Base-by-base conservation (phyloP, 2,797 vertebrate genomes). In the Mormyrops attenuatus region DNA sequence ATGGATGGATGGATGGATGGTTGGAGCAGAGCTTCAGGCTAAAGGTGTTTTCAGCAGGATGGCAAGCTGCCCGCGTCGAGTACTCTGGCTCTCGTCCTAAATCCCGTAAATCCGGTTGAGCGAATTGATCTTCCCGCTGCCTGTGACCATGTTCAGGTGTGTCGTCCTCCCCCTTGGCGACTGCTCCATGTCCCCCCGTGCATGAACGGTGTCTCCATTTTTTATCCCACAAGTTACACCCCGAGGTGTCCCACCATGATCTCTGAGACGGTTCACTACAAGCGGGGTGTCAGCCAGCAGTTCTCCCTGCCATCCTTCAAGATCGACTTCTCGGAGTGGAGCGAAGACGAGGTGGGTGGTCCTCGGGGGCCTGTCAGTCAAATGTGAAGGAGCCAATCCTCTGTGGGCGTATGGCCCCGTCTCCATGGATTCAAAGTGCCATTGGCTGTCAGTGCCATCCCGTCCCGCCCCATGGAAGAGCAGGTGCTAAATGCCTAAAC, bases 261-360 rank as follows among this genome's bases (percentile, higher is more conserved):
- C 77, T 99, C 99, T 0, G 98, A 99, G 93, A 99, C 98, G 0
- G 96, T 98, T n/a, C 98, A 99, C 93, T 99, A 98, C 93, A 99
- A 99, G 93, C 95, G 98, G 80, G 99, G 98, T 1, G 97, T 99
- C 89, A 98, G 96, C 97, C 99, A 99, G 93, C 98, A 99, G 89
- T 99, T 99, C 95, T 98, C 98, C 44, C 95, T 99, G 95, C 97
- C 98, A 0, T 97, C 97, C 89, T 99, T 99, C 96, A 99, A 98
- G 96, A 98, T 99, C 0, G 97, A 98, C 93, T 98, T 99, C 94
- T 96, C 96, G 0, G 97, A 98, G 89, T 99, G 99, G 99, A 99
- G 98, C 93, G 98, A 99, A 1, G 98, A 99, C 55, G 99, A 99
- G 94, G 99, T 99, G 92, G 96, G 94, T 94, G 13, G 13, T 66